A percentile compares a stretch with the other conserved stretches of the same genome.
Evolutionary conservation across 2,797 vertebrate species (phyloP).

Genomic region (Diceros bicornis): DNA sequence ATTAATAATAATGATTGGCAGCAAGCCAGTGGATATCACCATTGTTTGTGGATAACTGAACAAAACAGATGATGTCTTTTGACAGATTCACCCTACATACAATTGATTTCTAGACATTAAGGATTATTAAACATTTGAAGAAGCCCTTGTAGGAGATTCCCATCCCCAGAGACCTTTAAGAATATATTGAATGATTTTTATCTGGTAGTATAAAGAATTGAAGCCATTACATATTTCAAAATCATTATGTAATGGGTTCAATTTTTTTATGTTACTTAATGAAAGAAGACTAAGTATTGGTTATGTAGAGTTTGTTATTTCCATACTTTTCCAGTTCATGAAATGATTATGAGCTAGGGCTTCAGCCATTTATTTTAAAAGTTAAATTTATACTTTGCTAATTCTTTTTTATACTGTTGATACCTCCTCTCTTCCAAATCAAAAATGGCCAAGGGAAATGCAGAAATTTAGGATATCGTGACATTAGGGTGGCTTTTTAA

Average conservation of each 20-base stretch:
- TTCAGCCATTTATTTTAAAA: neutral
- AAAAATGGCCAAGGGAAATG: neutral
- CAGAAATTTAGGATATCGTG: neutral
- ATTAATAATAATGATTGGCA: neutral
- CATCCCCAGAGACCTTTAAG: neutral
- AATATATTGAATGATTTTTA: neutral
- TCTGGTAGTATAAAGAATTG: neutral
- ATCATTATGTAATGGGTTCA: neutral
- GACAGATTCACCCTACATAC: neutral
- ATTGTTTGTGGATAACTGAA: neutral
- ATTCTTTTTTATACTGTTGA: neutral
- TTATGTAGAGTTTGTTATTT: slow-evolving; percentile 12
- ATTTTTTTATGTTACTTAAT: neutral
- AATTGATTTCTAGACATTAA: neutral
- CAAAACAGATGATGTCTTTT: neutral
- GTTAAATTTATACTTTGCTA: neutral
- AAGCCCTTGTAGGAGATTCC: neutral
- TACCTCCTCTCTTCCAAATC: neutral
- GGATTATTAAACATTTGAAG: neutral
- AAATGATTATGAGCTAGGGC: neutral
- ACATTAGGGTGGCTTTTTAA: neutral
- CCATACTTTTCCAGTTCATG: neutral
- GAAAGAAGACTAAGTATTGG: neutral
- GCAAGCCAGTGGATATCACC: neutral
- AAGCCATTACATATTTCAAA: neutral